These are phyloP conservation scores for Ceratina japonica DNA, from an alignment of 1,140 invertebrate species.

Conservation along the genomic window DNA sequence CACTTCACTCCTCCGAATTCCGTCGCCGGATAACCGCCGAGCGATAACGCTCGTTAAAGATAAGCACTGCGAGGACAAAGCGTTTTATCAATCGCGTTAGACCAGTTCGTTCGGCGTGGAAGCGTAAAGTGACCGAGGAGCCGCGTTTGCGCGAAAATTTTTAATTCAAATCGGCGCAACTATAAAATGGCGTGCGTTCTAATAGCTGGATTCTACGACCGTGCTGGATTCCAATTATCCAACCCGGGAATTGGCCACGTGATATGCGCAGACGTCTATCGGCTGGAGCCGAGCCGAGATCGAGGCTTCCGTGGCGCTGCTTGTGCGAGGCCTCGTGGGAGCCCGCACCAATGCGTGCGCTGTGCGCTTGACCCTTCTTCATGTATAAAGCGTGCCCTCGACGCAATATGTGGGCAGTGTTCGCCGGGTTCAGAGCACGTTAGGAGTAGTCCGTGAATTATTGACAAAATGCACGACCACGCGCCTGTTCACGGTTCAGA, in stretches of 20 bases:
- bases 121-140: neutral
- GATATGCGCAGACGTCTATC: conserved; percentile 24
- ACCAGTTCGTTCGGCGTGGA: neutral
- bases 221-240: conserved; percentile 26
- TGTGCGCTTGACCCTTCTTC: neutral
- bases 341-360: neutral
- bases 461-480: conserved; percentile 30
- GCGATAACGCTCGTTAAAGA: neutral
- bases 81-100: too few species aligned
- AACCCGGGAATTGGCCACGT: neutral
- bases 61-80: neutral
- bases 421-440: conserved; percentile 13
- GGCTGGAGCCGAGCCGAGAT: conserved; percentile 5
- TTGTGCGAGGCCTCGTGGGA: neutral
- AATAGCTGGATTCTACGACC: too few species aligned
- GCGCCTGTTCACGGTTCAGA: too few species aligned
- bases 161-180: neutral
- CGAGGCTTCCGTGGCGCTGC: neutral
- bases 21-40: neutral
- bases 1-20: neutral
- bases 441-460: neutral
- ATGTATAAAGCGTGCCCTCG: conserved; percentile 16
- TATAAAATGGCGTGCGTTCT: conserved; percentile 2
- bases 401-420: conserved; percentile 15
- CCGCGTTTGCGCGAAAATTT: neutral